These are phyloP conservation scores for Acromyrmex heyeri DNA, from an alignment of 1,140 invertebrate species.

Conservation along the genomic window DNA sequence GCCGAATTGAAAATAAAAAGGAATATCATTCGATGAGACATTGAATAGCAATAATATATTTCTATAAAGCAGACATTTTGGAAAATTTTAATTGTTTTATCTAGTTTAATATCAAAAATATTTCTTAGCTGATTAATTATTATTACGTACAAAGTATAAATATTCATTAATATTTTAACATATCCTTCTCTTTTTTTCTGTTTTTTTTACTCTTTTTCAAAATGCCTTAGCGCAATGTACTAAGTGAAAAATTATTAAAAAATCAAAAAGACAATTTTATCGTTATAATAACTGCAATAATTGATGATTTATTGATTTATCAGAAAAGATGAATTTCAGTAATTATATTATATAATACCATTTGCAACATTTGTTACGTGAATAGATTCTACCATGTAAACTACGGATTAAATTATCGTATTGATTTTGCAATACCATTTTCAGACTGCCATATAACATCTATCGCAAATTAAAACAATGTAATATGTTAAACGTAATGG, in stretches of 20 bases:
- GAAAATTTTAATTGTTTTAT: background rate
- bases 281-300: slow-evolving; percentile 5
- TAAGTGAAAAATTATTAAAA: background rate
- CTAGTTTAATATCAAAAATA: background rate
- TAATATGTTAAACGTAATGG: slow-evolving; percentile 8
- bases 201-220: background rate
- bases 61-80: background rate
- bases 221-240: background rate
- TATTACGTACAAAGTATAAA: background rate
- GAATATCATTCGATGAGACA: background rate
- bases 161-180: background rate
- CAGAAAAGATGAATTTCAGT: slow-evolving; percentile 35
- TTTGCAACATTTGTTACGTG: slow-evolving; percentile 15
- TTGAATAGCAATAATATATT: background rate
- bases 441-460: background rate
- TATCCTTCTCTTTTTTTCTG: background rate
- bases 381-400: slow-evolving; percentile 3
- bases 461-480: background rate
- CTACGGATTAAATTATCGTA: slow-evolving; percentile 39
- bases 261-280: slow-evolving; percentile 30
- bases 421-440: slow-evolving; percentile 29
- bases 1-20: background rate
- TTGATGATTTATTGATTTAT: slow-evolving; percentile 45
- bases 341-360: background rate
- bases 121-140: background rate